phyloP scores from a whole-genome alignment of 2,113 vertebrate genomes.

The Notarius quadriscutis region DNA sequence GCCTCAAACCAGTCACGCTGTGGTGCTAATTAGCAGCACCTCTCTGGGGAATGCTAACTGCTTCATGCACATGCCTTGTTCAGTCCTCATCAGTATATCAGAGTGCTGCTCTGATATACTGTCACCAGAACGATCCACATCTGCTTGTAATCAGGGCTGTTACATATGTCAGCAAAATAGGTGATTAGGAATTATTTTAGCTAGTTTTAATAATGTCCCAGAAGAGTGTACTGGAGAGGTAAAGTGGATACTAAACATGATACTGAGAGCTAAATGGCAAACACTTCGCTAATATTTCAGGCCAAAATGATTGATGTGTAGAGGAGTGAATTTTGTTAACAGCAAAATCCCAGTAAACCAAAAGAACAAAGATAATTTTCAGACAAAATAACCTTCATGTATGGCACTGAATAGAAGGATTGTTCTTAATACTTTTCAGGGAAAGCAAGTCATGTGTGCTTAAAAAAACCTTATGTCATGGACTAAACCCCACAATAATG shows the following conservation, averaged over 20 bases:
- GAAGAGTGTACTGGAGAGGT: background rate
- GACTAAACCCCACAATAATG: no score
- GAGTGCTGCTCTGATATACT: background rate
- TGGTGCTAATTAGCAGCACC: conserved; percentile 24
- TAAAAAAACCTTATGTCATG: no score
- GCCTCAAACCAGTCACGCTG: conserved; percentile 21
- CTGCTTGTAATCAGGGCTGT: background rate
- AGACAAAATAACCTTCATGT: no score
- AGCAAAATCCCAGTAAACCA: no score
- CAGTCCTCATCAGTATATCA: conserved; percentile 9
- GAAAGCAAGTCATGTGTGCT: no score
- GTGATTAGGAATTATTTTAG: background rate
- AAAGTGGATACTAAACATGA: background rate
- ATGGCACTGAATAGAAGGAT: no score
- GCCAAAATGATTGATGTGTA: background rate
- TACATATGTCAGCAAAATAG: background rate
- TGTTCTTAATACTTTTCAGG: no score
- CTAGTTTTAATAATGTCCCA: background rate
- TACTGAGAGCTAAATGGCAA: background rate
- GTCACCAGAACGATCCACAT: background rate
- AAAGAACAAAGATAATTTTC: no score
- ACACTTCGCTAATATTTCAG: background rate
- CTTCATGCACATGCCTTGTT: background rate
- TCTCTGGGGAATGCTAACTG: conserved; percentile 1
- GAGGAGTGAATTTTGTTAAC: background rate